These are phyloP conservation scores for Uria aalge DNA, from an alignment of 2,113 vertebrate species.

Conservation along the genomic window DNA sequence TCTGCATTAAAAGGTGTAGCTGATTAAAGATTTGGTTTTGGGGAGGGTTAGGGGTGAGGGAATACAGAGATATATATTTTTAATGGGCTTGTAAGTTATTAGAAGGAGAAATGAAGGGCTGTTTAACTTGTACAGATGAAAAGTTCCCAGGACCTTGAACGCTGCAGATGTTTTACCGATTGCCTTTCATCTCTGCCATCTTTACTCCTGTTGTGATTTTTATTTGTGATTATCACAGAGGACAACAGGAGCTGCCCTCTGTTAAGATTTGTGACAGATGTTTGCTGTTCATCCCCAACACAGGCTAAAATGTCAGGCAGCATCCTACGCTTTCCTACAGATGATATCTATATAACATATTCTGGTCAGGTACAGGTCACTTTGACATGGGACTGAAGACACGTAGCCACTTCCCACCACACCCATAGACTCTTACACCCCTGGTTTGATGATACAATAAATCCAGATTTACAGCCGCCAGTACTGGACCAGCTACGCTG, in stretches of 20 bases:
- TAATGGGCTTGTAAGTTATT: constrained; percentile 42
- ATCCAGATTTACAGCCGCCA: neutral
- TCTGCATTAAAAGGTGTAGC: constrained; percentile 54
- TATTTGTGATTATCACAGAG: neutral
- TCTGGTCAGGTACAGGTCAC: neutral
- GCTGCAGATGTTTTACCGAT: neutral
- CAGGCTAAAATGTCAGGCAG: neutral
- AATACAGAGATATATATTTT: constrained; percentile 38
- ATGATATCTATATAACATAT: neutral
- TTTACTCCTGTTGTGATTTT: neutral
- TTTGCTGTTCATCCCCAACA: neutral
- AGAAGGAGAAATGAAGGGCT: constrained; percentile 37
- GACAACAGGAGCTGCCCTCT: neutral
- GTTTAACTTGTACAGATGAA: neutral
- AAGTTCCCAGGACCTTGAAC: constrained; percentile 2
- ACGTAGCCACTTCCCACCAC: neutral
- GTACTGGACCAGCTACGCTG: neutral
- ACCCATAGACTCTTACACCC: neutral
- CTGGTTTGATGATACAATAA: neutral
- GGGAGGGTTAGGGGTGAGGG: constrained; percentile 25
- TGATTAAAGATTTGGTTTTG: constrained; percentile 64
- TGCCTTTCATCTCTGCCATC: neutral
- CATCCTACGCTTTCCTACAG: neutral
- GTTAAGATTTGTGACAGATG: constrained; percentile 3
- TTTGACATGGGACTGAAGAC: neutral